Evolutionary conservation across 2,113 vertebrate species (phyloP).

Genomic region (Excalfactoria chinensis): DNA sequence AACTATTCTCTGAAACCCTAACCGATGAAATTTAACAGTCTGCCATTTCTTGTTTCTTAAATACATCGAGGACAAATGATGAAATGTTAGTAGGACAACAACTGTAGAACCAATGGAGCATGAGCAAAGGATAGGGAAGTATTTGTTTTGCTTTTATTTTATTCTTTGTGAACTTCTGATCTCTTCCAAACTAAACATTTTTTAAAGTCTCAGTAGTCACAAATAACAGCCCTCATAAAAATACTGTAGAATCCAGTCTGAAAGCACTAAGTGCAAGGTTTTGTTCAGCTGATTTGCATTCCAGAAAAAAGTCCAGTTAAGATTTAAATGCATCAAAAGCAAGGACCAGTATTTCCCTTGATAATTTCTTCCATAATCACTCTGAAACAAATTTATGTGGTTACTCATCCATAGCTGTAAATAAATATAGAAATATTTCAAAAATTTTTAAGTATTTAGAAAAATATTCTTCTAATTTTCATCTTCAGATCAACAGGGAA

Average conservation of each 20-base stretch:
- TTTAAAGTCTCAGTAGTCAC: background rate
- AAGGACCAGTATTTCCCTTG: background rate
- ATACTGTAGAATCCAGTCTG: background rate
- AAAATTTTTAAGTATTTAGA: too few relatives aligned
- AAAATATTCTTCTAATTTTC: background rate
- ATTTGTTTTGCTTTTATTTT: background rate
- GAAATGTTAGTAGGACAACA: background rate
- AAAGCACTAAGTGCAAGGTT: background rate
- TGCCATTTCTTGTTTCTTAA: background rate
- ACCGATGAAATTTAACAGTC: background rate
- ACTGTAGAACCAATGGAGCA: background rate
- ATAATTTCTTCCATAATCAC: background rate
- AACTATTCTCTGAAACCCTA: background rate
- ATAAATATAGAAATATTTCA: background rate
- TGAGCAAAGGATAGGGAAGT: rapidly evolving
- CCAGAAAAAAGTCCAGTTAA: background rate
- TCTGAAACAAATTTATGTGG: background rate
- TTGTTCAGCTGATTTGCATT: background rate
- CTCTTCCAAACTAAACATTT: background rate
- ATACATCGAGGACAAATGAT: background rate
- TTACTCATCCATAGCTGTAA: background rate
- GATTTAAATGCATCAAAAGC: background rate
- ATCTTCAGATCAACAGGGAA: background rate
- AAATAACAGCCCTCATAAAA: background rate
- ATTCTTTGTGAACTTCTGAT: background rate